These are phyloP conservation scores for Felis catus DNA, from an alignment of 2,113 vertebrate genomes.

Conservation along the genomic window DNA sequence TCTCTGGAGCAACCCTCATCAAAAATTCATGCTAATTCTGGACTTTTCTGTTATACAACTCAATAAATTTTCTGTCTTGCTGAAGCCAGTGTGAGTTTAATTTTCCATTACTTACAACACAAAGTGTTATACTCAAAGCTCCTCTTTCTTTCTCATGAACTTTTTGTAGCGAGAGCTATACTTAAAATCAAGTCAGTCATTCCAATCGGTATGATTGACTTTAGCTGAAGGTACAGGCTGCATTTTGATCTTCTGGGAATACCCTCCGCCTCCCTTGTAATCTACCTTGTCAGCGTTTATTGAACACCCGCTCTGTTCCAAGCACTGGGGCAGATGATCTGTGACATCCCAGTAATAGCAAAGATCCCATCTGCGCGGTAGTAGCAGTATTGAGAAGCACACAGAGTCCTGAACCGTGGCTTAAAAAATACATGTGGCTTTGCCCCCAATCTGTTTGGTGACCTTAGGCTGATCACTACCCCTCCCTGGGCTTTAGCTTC, in stretches of 20 bases:
- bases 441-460: not conserved
- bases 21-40: not conserved
- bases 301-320: not conserved
- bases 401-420: not conserved
- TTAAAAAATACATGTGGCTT: not conserved
- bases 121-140: not conserved
- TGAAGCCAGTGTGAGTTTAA: constrained; percentile 27
- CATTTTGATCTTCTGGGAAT: not conserved
- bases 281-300: not conserved
- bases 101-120: not conserved
- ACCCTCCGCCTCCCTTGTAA: not conserved
- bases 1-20: not conserved
- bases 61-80: not conserved
- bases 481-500: not conserved
- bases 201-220: not conserved
- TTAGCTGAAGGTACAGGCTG: not conserved
- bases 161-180: not conserved
- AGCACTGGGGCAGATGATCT: not conserved
- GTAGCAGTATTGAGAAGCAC: not conserved
- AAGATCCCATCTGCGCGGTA: not conserved
- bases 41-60: not conserved
- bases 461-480: not conserved
- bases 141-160: not conserved
- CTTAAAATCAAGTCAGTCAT: constrained; percentile 14
- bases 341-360: not conserved